Evolutionary conservation across 2,113 vertebrate genomes (phyloP).

Genomic region (Gasterosteus aculeatus): DNA sequence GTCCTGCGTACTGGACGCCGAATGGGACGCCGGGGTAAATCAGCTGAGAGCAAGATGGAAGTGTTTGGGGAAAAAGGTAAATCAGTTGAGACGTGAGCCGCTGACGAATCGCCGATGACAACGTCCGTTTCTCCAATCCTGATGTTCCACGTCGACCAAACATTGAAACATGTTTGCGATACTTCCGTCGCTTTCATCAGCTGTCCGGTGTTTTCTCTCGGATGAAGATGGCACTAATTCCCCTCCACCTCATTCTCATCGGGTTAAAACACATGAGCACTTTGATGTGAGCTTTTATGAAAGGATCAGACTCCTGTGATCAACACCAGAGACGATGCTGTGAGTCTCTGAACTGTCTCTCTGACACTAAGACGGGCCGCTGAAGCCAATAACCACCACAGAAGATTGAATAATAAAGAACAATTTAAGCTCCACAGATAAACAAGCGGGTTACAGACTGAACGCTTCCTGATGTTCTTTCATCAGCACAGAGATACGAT

Average conservation of each 20-base stretch:
- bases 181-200: not conserved
- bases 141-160: too few relatives aligned
- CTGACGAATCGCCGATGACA: too few relatives aligned
- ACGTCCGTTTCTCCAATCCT: too few relatives aligned
- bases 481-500: not conserved
- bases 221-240: not conserved
- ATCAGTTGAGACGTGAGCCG: too few relatives aligned
- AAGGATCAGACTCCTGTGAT: not conserved
- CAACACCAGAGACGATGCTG: not conserved
- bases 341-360: not conserved
- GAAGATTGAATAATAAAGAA: not conserved
- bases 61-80: too few relatives aligned
- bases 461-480: not conserved
- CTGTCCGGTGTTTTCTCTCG: not conserved
- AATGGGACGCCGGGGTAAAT: not conserved
- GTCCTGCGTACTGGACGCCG: too few relatives aligned
- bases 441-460: not conserved
- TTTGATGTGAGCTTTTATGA: constrained; percentile 7
- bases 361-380: not conserved
- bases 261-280: not conserved
- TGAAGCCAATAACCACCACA: not conserved
- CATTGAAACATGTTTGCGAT: not conserved
- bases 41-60: too few relatives aligned
- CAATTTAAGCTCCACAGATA: not conserved
- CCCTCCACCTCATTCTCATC: not conserved